Evolutionary conservation across 2,888 invertebrate species (phyloP).

Genomic region (Agriopis leucophaearia): DNA sequence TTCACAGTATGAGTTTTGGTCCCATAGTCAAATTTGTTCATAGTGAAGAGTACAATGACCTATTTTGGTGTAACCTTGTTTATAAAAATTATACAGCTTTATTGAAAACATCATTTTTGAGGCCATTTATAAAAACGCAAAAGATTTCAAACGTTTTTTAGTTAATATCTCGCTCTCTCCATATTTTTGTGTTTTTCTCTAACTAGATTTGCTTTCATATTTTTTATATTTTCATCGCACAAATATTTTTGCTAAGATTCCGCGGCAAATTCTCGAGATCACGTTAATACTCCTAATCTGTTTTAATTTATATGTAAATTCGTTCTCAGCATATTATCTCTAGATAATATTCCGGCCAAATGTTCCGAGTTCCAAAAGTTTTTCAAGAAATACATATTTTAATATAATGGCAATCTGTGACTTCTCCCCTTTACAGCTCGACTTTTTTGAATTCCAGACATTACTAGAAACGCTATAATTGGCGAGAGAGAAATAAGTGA

Average conservation of each 20-base stretch:
- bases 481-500: slow-evolving; percentile 54
- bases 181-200: not conserved
- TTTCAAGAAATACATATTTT: slow-evolving; percentile 59
- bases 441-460: slow-evolving; percentile 72
- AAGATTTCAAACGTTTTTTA: not conserved
- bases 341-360: slow-evolving; percentile 58
- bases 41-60: no score
- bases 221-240: slow-evolving; percentile 47
- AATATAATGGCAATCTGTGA: slow-evolving; percentile 68
- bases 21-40: no score
- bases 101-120: no score
- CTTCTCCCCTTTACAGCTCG: slow-evolving; percentile 66
- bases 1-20: no score
- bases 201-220: slow-evolving; percentile 12
- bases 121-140: no score
- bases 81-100: no score
- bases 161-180: not conserved
- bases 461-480: slow-evolving; percentile 69
- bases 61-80: no score
- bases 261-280: slow-evolving; percentile 50
- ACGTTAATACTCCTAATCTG: slow-evolving; percentile 64
- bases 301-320: slow-evolving; percentile 73
- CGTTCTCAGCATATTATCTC: slow-evolving; percentile 64
- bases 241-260: slow-evolving; percentile 52
- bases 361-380: slow-evolving; percentile 59